These are phyloP conservation scores for Otus sunia DNA, from an alignment of 2,113 vertebrate species.

Conservation along the genomic window DNA sequence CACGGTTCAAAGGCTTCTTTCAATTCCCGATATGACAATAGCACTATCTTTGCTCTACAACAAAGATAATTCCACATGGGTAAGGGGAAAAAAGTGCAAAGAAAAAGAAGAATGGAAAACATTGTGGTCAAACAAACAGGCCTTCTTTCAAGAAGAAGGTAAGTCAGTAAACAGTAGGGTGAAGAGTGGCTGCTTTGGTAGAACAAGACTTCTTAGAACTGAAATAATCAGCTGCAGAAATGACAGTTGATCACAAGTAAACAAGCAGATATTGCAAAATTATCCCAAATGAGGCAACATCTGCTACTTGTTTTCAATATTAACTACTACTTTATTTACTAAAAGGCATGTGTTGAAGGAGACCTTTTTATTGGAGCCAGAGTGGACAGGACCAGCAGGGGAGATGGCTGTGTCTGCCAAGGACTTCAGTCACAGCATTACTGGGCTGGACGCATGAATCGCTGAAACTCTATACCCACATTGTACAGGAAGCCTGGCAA, in stretches of 20 bases:
- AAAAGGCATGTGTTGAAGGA: not conserved
- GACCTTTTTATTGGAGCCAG: not conserved
- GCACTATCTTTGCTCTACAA: constrained; percentile 3
- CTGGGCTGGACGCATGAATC: not conserved
- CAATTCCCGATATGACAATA: constrained; percentile 52
- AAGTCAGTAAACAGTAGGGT: not conserved
- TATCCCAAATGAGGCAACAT: not conserved
- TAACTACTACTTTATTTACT: not conserved
- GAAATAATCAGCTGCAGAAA: not conserved
- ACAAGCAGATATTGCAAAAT: not conserved
- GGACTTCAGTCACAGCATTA: not conserved
- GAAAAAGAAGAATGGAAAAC: constrained; percentile 22
- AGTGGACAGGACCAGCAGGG: not conserved
- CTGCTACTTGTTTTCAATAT: not conserved
- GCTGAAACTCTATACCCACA: not conserved
- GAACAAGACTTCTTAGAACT: not conserved
- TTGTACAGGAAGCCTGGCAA: not conserved
- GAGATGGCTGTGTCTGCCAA: not conserved
- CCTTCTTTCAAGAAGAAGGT: not conserved
- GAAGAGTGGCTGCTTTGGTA: not conserved
- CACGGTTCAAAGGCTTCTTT: constrained; percentile 61
- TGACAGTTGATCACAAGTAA: not conserved
- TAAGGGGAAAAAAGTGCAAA: not conserved
- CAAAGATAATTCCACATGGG: not conserved
- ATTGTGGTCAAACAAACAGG: constrained; percentile 32